Base-by-base conservation (phyloP, 2,113 vertebrate species). In the Corythaixoides concolor region DNA sequence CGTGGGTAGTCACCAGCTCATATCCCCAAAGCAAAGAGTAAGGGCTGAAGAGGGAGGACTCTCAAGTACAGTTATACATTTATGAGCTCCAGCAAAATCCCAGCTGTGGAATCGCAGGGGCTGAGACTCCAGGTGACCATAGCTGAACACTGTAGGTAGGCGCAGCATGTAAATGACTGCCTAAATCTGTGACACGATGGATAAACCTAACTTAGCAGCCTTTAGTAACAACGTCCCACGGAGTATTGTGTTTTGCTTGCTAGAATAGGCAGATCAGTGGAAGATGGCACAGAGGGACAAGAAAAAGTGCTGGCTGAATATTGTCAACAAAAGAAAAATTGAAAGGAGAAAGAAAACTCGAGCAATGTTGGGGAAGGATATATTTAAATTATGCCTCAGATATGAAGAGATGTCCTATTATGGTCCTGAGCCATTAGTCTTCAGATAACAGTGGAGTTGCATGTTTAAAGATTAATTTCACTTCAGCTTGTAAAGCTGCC, bases 391-490 rank as follows among this genome's bases (percentile, higher is more conserved):
- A 55, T 41, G 77, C 15, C 43, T 85, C 66, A 56, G 66, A 85
- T 76, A 82, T 9, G 52, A 90, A 67, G 26, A 3, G 0, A 88
- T 77, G 82, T 83, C 88, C 68, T 85, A 43, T 43, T 92, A 91
- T 24, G 79, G 84, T 94, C 39, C 58, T 79, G 53, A 73, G 58
- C 39, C 69, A 89, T 73, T 32, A 82, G 69, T 27, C 56, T 89
- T 70, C 60, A 1, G 33, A 49, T 79, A 92, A 73, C 43, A 91
- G 33, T 24, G 49, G 20, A 73, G 23, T 3, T 91, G 50, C 26
- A 15, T 21, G 41, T 86, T 95, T 53, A 69, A 96, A 96, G 63
- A 83, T 85, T 88, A 85, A 88, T 91, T 91, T 91, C 32, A 66
- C 28, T 88, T 62, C 47, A 67, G 45, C 28, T 77, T 85, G 24